A percentile compares a stretch with the other conserved stretches of the same genome.
Conservation (phyloP, 2,888 invertebrate genomes). For the Scaptomyza polygonia region DNA sequence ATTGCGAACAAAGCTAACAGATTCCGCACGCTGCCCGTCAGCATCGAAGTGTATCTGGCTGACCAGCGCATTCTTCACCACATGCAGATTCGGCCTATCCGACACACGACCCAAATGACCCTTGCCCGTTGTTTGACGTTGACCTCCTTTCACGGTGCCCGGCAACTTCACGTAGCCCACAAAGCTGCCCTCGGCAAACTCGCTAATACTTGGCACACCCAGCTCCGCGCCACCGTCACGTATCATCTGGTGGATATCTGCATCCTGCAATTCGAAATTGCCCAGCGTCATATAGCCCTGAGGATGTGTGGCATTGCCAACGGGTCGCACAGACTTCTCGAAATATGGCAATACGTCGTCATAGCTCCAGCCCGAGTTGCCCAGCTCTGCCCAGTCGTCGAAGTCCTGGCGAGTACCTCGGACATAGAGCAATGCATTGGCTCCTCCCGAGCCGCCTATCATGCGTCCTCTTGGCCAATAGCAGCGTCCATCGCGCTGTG, state of each 20-base stretch:
- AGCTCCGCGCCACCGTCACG: constrained; percentile 84
- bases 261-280: constrained; percentile 70
- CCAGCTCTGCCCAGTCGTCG: constrained; percentile 87
- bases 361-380: constrained; percentile 89
- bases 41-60: constrained; percentile 86
- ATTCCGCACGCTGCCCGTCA: constrained; percentile 83
- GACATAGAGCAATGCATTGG: constrained; percentile 88
- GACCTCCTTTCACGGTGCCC: constrained; percentile 87
- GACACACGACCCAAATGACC: constrained; percentile 87
- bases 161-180: constrained; percentile 85
- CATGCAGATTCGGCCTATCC: constrained; percentile 86
- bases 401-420: constrained; percentile 88
- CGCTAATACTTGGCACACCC: constrained; percentile 82
- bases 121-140: constrained; percentile 90
- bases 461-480: constrained; percentile 87
- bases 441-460: constrained; percentile 88
- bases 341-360: constrained; percentile 92
- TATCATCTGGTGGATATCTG: constrained; percentile 74
- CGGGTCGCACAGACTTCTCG: constrained; percentile 87
- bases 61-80: constrained; percentile 86
- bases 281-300: constrained; percentile 84
- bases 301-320: constrained; percentile 62
- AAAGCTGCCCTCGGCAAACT: constrained; percentile 83
- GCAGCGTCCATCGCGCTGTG: constrained; percentile 80
- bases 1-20: constrained; percentile 85